A percentile compares a stretch with the other conserved stretches of the same genome.
phyloP scores from a whole-genome alignment of 2,888 invertebrate species.

The Synanthedon andrenaeformis region DNA sequence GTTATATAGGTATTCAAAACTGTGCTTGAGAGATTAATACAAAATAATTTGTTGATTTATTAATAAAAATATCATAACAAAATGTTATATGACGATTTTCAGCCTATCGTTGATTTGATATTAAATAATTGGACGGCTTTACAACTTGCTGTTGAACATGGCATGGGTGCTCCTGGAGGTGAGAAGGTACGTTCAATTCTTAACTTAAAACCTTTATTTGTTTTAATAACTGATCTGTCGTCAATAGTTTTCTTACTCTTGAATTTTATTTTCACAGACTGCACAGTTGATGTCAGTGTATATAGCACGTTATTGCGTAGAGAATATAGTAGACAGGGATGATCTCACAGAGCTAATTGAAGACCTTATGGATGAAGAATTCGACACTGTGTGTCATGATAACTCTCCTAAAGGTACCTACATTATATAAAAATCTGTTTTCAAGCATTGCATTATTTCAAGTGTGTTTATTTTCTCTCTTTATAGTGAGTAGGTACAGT shows the following conservation, averaged over 20 bases:
- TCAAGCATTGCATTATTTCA: not conserved
- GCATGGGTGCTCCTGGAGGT: slow-evolving; percentile 77
- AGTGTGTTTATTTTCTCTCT: not conserved
- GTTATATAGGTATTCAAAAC: too few relatives aligned
- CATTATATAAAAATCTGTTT: not conserved
- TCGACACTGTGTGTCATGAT: slow-evolving; percentile 79
- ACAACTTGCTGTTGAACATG: slow-evolving; percentile 79
- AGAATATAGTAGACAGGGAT: slow-evolving; percentile 69
- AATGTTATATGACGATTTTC: slow-evolving; percentile 68
- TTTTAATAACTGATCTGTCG: not conserved
- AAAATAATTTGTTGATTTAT: too few relatives aligned
- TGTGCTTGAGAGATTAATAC: too few relatives aligned
- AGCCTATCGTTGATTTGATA: slow-evolving; percentile 73
- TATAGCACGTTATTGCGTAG: slow-evolving; percentile 73
- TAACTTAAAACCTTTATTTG: not conserved
- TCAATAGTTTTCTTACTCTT: too few relatives aligned
- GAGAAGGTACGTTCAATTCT: slow-evolving; percentile 62
- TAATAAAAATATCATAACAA: slow-evolving; percentile 1
- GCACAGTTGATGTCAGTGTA: slow-evolving; percentile 75
- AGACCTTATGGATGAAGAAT: slow-evolving; percentile 80
- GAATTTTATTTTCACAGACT: slow-evolving; percentile 47
- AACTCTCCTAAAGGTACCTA: slow-evolving; percentile 72
- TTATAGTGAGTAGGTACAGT: too few relatives aligned
- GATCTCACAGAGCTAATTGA: slow-evolving; percentile 75
- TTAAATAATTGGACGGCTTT: slow-evolving; percentile 80